Base-by-base conservation (phyloP, 2,888 invertebrate genomes). In the Xestia ashworthii region DNA sequence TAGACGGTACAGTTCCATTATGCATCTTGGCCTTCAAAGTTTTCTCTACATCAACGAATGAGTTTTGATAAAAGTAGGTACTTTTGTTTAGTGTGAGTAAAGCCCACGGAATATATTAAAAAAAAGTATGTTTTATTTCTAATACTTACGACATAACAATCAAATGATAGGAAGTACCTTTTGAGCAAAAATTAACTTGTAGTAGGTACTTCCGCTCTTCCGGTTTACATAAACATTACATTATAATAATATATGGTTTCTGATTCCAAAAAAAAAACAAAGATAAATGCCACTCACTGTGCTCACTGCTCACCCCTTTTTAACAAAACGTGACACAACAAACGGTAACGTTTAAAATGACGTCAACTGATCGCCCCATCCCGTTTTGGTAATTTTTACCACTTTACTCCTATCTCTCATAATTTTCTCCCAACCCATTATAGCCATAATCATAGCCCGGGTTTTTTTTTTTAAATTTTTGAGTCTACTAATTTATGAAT, bases 401-500 rank as follows among this genome's bases (percentile, higher is more conserved):
- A 86, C 84, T 87, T 86, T 88, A 82, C 83, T 83, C 65, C 77
- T 81, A 83, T 83, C 80, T 81, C 76, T 85, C 81, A 84, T 86
- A 86, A 89, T 89, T 89, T 86, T 74, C 74, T 81, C 83, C 87
- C 87, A 87, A 88, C 88, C 89, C 90, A 68, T 78, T 84, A 87
- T 76, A 32, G 83, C 76, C 83, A 80, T 88, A 90, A 88, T 89
- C 87, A 88, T 90, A 91, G 89, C n/a, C 5, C 0, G 19, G 11
- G 5, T 5, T 46, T 80, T 76, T 55, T 60, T 65, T 71, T 3
- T 8, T 25, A 19, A 8, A 3, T 48, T 22, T 46, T 46, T 5
- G 16, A 5, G 60, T 16, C 5, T 22, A 8, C 1, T 25, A 55
- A 22, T 60, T 41, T 8, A 5, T 38, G 32, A n/a, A 14, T 19